Base-by-base conservation (phyloP, 2,888 invertebrate species). In the Rotaria sp. region DNA sequence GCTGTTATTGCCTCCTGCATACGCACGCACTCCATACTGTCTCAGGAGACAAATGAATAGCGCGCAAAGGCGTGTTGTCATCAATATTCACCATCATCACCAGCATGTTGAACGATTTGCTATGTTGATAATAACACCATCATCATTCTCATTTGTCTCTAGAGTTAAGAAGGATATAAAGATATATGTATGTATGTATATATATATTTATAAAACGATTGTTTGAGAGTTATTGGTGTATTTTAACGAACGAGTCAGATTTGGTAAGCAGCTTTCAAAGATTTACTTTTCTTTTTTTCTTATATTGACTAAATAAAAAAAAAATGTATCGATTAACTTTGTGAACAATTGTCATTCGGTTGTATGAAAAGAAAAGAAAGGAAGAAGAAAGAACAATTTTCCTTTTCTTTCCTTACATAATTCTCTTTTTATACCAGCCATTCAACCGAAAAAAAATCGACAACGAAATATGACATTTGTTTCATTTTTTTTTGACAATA, bases 301-400 rank as follows among this genome's bases (percentile, higher is more conserved):
- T 67, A 30, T 35, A 67, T 67, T 67, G 67, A 67, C 67, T 67
- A 30, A 67, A 67, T 35, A 30, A 18, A 67, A 67, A 59, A 67
- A 67, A 67, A 67, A 50, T 67, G 67, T 67, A 30, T 67, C 67
- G 67, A 67, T 67, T 67, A 67, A 67, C 67, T 67, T 67, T 67
- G 67, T 67, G 67, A 67, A 67, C 67, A 67, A 67, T 67, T 67
- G 67, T 67, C 67, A 67, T 67, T 67, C 30, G 30, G 67, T 67
- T 67, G 67, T 67, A 26, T 30, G 67, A 67, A 67, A 67, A 67
- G 67, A 67, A 67, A 67, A 15, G 67, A 67, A 67, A 59, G 30
- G 35, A 59, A 59, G 30, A 59, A 59, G 30, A 67, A 67, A 30
- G 18, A 67, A 67, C 15, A 67, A 67, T 30, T 67, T 67, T 67